Percentiles rank a stretch among this genome's conserved stretches.
phyloP scores from a whole-genome alignment of 2,797 vertebrate genomes.

The Kryptolebias ocellatus region DNA sequence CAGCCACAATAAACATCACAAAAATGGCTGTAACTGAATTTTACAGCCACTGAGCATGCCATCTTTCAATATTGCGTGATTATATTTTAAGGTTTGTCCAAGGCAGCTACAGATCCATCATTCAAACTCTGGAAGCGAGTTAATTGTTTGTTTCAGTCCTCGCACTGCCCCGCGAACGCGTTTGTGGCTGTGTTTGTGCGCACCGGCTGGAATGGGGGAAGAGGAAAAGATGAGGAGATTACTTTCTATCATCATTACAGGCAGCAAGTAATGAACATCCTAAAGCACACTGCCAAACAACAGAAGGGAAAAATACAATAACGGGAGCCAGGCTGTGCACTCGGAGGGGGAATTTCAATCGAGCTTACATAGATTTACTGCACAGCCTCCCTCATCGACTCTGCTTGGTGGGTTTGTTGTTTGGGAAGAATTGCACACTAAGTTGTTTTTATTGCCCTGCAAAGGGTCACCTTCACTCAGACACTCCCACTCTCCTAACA shows the following conservation, averaged over 20 bases:
- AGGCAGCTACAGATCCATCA: too few species aligned
- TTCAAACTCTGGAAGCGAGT: too few species aligned
- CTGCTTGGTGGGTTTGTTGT: slow-evolving; percentile 53
- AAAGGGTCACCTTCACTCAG: slow-evolving; percentile 65
- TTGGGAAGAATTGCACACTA: slow-evolving; percentile 57
- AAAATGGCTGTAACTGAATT: too few species aligned
- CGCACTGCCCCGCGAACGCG: slow-evolving; percentile 18
- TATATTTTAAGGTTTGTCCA: too few species aligned
- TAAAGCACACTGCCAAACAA: slow-evolving; percentile 62
- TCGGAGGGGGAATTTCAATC: slow-evolving; percentile 67
- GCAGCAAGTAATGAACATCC: slow-evolving; percentile 67
- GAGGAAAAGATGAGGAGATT: slow-evolving; percentile 46
- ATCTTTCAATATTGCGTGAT: too few species aligned
- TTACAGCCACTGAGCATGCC: too few species aligned
- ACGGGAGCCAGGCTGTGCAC: slow-evolving; percentile 61
- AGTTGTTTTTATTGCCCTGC: slow-evolving; percentile 64
- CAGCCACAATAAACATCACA: too few species aligned
- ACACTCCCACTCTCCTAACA: slow-evolving; percentile 11
- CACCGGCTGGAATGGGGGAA: slow-evolving; percentile 13
- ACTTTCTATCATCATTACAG: slow-evolving; percentile 67
- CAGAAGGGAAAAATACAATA: slow-evolving; percentile 75
- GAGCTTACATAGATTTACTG: slow-evolving; percentile 74
- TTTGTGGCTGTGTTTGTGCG: slow-evolving; percentile 34
- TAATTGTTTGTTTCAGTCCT: background rate
- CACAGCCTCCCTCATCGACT: slow-evolving; percentile 54